phyloP scores from a whole-genome alignment of 2,113 vertebrate genomes.

The Cercopithecus mona region DNA sequence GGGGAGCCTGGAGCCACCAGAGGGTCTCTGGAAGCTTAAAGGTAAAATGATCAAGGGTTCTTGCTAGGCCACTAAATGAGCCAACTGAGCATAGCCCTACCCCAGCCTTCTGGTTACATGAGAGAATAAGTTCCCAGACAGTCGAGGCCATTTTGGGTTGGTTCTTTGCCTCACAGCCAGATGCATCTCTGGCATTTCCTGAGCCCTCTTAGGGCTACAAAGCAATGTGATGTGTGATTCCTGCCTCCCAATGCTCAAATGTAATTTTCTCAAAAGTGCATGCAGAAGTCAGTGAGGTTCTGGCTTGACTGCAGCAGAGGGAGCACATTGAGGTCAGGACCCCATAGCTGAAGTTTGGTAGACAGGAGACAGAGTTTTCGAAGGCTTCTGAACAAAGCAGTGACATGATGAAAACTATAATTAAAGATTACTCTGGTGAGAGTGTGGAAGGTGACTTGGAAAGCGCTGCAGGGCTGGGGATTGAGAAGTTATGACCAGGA shows the following conservation, averaged over 20 bases:
- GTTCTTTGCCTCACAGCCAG: neutral
- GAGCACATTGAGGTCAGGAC: neutral
- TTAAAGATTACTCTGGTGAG: neutral
- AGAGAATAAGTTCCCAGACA: neutral
- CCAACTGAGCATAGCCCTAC: neutral
- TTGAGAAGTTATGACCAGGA: neutral
- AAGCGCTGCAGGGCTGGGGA: accelerated
- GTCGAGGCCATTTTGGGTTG: neutral
- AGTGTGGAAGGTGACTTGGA: neutral
- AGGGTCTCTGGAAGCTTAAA: neutral
- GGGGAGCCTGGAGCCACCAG: neutral
- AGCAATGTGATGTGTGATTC: neutral
- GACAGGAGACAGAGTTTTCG: neutral
- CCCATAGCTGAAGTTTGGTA: neutral
- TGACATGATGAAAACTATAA: neutral
- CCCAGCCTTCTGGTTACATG: neutral
- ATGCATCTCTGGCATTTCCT: neutral
- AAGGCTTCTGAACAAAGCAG: neutral
- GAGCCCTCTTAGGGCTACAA: neutral
- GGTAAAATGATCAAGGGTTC: neutral
- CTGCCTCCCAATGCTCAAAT: neutral
- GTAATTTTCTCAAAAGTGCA: neutral
- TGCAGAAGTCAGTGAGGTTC: neutral
- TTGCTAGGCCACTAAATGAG: neutral
- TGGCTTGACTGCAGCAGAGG: neutral